Evolutionary conservation across 64 coral and sea anemone species (phyloP).

Genomic region (Catalaphyllia jardinei): DNA sequence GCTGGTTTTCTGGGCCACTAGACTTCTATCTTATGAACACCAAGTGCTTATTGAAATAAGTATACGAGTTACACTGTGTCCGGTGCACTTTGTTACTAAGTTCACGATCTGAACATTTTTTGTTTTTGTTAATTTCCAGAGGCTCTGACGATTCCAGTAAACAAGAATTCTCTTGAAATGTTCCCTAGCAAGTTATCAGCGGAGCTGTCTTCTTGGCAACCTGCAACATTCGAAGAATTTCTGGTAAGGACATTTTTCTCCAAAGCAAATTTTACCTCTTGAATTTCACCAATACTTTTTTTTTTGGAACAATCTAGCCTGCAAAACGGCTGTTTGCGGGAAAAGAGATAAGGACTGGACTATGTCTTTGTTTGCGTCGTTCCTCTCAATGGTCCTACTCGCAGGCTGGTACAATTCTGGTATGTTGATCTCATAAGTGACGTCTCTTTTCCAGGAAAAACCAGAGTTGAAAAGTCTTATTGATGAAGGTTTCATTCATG

Average conservation of each 20-base stretch:
- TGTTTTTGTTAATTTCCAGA: neutral
- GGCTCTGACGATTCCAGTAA: constrained; percentile 20
- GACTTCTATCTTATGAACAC: too few species aligned
- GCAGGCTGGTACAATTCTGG: too few species aligned
- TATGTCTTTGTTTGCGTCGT: too few species aligned
- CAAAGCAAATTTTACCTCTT: too few species aligned
- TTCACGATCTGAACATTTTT: neutral
- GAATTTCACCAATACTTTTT: too few species aligned
- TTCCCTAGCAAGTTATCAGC: constrained; percentile 55
- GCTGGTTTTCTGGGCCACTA: too few species aligned
- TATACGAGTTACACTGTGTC: neutral
- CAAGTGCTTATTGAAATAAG: too few species aligned
- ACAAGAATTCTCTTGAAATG: constrained; percentile 27
- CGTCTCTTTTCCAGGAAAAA: constrained; percentile 66
- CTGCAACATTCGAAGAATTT: constrained; percentile 33
- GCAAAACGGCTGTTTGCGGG: too few species aligned
- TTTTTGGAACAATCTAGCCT: too few species aligned
- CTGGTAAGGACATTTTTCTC: neutral
- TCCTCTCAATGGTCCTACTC: too few species aligned
- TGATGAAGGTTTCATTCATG: constrained; percentile 63
- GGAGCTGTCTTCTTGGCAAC: constrained; percentile 12
- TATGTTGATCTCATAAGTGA: neutral
- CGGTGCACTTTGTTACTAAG: neutral
- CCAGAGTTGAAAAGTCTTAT: constrained; percentile 25
- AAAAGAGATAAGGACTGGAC: too few species aligned